Percentiles rank a stretch among this genome's conserved stretches.
phyloP scores from a whole-genome alignment of 2,888 invertebrate species.

The Scelioninae gen. 1 region DNA sequence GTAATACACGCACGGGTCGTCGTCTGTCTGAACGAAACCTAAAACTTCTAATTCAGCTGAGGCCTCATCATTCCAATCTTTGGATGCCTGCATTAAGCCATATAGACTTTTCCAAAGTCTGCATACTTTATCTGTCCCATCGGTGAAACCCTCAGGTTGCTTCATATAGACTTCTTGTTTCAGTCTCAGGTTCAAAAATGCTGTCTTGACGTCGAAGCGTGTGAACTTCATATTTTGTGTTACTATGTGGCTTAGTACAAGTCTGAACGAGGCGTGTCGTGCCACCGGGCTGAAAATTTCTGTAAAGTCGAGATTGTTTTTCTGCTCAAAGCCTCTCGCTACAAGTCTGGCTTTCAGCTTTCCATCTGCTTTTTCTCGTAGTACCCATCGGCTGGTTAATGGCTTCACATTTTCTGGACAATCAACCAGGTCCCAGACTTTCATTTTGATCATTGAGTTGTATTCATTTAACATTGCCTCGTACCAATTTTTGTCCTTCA shows the following conservation, averaged over 20 bases:
- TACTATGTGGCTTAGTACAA: no score
- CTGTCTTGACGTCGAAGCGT: neutral
- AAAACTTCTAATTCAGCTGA: slow-evolving; percentile 68
- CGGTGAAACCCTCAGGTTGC: slow-evolving; percentile 9
- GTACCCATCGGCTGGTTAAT: neutral
- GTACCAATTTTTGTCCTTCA: no score
- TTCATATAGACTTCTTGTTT: slow-evolving; percentile 1
- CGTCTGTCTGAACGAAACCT: no score
- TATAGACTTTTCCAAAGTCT: slow-evolving; percentile 74
- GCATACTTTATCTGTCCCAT: slow-evolving; percentile 3
- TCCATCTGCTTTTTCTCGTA: slow-evolving; percentile 7
- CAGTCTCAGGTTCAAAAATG: neutral
- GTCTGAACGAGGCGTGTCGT: no score
- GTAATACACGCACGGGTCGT: slow-evolving; percentile 69
- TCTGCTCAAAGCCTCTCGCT: slow-evolving; percentile 6
- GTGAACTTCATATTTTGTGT: neutral
- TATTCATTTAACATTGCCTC: no score
- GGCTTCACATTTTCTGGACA: neutral
- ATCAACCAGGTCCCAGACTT: no score
- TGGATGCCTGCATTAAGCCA: slow-evolving; percentile 76
- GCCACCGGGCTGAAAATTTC: no score
- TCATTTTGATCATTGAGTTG: no score
- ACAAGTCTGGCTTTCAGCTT: slow-evolving; percentile 3
- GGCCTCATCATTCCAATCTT: slow-evolving; percentile 73
- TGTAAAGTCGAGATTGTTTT: no score